Percentiles rank a stretch among this genome's conserved stretches.
Conservation (phyloP, 2,113 vertebrate genomes). For the Sialia sialis region DNA sequence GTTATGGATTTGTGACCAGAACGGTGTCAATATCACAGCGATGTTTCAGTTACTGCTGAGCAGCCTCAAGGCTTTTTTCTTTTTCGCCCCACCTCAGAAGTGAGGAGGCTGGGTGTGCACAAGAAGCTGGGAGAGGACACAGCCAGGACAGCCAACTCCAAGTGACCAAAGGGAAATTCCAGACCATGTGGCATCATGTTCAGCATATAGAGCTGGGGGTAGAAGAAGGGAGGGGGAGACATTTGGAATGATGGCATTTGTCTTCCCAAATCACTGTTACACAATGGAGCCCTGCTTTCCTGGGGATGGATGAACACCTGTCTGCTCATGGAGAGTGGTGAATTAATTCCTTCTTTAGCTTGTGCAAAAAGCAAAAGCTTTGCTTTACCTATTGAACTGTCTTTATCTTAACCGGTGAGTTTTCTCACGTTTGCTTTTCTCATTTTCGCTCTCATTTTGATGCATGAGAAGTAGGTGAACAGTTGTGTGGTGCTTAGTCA, state of each 20-base stretch:
- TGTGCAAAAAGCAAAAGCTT: not conserved
- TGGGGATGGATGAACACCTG: not conserved
- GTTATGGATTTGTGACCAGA: not conserved
- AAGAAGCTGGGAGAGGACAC: not conserved
- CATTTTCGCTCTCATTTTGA: not conserved
- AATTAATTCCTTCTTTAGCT: not conserved
- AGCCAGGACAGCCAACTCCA: not conserved
- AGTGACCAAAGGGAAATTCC: not conserved
- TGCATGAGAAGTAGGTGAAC: not conserved
- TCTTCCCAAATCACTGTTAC: not conserved
- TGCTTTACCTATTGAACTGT: not conserved
- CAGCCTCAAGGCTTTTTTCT: not conserved
- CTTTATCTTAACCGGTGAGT: not conserved
- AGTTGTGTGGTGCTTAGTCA: not conserved
- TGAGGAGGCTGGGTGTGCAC: not conserved
- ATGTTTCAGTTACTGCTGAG: not conserved
- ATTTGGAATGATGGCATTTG: not conserved
- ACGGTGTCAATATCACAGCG: rapidly evolving
- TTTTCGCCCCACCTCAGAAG: not conserved
- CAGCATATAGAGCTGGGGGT: not conserved
- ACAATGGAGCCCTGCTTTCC: not conserved
- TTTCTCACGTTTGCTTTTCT: not conserved
- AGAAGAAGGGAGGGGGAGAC: not conserved
- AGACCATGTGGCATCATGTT: not conserved
- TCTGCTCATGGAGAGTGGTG: not conserved